Conservation (phyloP, 1,140 invertebrate species). For the Pectinophora gossypiella region DNA sequence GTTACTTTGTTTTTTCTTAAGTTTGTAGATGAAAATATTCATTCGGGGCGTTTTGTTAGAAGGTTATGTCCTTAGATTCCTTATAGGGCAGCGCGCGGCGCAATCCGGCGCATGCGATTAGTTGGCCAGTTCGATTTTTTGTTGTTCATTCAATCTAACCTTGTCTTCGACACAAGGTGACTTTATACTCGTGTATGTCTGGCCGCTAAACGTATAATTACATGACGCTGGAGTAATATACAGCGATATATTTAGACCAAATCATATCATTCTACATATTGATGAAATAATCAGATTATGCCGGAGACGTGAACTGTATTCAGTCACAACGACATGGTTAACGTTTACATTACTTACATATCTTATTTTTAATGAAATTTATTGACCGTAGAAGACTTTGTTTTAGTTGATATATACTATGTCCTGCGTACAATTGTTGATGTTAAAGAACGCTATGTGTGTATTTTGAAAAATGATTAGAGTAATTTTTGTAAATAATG, state of each 20-base stretch:
- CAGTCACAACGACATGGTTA: background rate
- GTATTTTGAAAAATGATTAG: conserved; percentile 44
- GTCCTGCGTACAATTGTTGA: conserved; percentile 51
- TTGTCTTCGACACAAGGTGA: conserved; percentile 66
- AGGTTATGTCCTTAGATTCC: conserved; percentile 38
- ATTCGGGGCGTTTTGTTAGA: conserved; percentile 31
- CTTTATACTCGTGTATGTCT: conserved; percentile 68
- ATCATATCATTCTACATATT: conserved; percentile 68
- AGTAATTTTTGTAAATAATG: conserved; percentile 59
- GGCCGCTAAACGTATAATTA: conserved; percentile 69
- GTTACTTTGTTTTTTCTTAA: conserved; percentile 27
- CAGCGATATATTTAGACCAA: conserved; percentile 55
- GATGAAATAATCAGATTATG: background rate
- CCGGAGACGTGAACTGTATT: background rate
- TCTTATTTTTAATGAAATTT: conserved; percentile 45
- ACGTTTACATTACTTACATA: conserved; percentile 24
- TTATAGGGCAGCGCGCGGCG: conserved; percentile 32
- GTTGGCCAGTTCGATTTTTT: conserved; percentile 48
- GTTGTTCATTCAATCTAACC: conserved; percentile 67
- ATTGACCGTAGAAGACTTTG: conserved; percentile 36
- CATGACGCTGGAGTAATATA: conserved; percentile 56
- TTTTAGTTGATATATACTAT: conserved; percentile 46
- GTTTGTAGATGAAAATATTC: conserved; percentile 21
- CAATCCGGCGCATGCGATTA: conserved; percentile 18
- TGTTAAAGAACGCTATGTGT: conserved; percentile 39